A percentile compares a stretch with the other conserved stretches of the same genome.
Evolutionary conservation across 1,140 invertebrate genomes (phyloP).

Genomic region (Callitettix versicolor): DNA sequence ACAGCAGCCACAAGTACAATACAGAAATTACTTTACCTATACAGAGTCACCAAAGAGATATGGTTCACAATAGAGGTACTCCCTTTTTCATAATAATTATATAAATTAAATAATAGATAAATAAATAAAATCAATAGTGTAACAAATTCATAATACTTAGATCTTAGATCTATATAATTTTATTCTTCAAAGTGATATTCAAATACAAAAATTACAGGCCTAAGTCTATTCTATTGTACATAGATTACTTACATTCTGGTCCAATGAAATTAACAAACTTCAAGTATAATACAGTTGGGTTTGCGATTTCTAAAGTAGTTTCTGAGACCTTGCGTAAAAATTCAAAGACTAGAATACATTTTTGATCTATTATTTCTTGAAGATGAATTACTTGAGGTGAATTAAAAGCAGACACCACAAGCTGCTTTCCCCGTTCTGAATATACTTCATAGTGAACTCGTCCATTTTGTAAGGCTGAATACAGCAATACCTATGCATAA

Average conservation of each 20-base stretch:
- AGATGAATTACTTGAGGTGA: neutral
- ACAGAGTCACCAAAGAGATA: too few species aligned
- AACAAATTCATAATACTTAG: too few species aligned
- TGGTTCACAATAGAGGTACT: too few species aligned
- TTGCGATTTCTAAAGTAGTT: conserved; percentile 4
- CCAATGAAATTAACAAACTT: conserved; percentile 9
- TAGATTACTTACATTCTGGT: conserved; percentile 14
- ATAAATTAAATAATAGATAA: too few species aligned
- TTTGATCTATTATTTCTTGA: conserved; percentile 1
- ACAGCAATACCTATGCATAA: conserved; percentile 1
- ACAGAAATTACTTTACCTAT: too few species aligned
- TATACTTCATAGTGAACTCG: neutral
- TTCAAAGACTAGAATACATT: neutral
- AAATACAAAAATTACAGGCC: neutral
- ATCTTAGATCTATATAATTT: too few species aligned
- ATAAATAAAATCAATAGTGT: too few species aligned
- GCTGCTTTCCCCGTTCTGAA: neutral
- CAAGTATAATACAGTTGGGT: conserved; percentile 6
- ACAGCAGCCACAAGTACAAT: too few species aligned
- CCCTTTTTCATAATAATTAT: too few species aligned
- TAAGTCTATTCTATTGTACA: too few species aligned
- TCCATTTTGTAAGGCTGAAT: conserved; percentile 3
- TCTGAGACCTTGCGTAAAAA: neutral
- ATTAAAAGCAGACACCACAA: neutral
- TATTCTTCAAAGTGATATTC: too few species aligned